Percentiles rank a stretch among this genome's conserved stretches.
These are phyloP conservation scores for Hydrotaea diabolus DNA, from an alignment of 2,888 invertebrate genomes.

Conservation along the genomic window DNA sequence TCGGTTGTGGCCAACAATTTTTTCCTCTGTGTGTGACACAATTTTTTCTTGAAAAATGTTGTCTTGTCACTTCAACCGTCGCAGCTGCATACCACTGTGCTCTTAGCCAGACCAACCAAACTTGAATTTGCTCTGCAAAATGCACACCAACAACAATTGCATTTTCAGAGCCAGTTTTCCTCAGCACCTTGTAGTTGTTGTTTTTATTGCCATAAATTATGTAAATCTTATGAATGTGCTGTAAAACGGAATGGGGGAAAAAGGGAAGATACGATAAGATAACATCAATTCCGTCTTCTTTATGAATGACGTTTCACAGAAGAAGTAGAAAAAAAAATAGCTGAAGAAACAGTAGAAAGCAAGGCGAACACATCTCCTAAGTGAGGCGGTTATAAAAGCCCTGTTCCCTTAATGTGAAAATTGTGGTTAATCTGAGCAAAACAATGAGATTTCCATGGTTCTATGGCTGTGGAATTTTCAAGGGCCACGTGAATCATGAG, in stretches of 20 bases:
- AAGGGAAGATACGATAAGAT: constrained; percentile 39
- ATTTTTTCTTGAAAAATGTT: too few species aligned
- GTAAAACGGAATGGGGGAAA: constrained; percentile 14
- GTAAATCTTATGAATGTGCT: constrained; percentile 30
- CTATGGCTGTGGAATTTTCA: constrained; percentile 53
- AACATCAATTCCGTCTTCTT: constrained; percentile 51
- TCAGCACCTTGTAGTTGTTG: constrained; percentile 2
- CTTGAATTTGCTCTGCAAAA: constrained; percentile 9
- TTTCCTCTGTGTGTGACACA: too few species aligned
- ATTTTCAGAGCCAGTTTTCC: not conserved
- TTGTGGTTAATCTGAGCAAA: constrained; percentile 48
- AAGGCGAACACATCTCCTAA: constrained; percentile 2
- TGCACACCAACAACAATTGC: not conserved
- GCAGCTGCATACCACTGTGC: not conserved
- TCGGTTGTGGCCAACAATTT: too few species aligned
- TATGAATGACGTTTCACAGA: constrained; percentile 18
- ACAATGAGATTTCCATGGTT: constrained; percentile 46
- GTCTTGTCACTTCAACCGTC: too few species aligned
- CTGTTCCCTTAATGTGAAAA: constrained; percentile 58
- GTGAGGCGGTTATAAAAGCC: constrained; percentile 40
- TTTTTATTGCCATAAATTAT: constrained; percentile 17
- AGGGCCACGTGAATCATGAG: constrained; percentile 36
- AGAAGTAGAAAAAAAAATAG: too few species aligned
- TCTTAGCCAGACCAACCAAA: not conserved
- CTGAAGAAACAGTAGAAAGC: too few species aligned